Base-by-base conservation (phyloP, 1,140 invertebrate species). In the Trialeurodes vaporariorum region DNA sequence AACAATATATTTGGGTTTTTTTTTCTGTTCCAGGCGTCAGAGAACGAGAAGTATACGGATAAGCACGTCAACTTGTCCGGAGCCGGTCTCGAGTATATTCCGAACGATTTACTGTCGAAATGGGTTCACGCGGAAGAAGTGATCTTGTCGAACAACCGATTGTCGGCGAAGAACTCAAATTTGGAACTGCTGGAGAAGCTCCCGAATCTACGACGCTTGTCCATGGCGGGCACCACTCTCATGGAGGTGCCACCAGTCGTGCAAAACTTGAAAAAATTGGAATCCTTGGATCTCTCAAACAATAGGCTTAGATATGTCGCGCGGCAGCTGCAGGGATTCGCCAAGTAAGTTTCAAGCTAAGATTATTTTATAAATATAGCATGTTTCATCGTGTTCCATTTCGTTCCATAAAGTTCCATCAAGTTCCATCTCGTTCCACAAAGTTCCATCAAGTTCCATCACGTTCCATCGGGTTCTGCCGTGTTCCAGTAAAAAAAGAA, bases 231-330 rank as follows among this genome's bases (percentile, higher is more conserved):
- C 34, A 74, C 72, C 66, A 40, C 40, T 1, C 70, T 73, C 27
- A 67, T 67, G 13, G 58, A 61, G 1, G 22, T 72, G 5, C 71
- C 73, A 1, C 2, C 63, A 0, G 63, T 49, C 1, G 27, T 72
- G 0, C 59, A 70, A n/a, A 21, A 64, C 60, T 76, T 88, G 25
- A 76, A 76, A 1, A 76, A 81, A 1, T 75, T 89, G 59, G 83
- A 81, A n/a, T 80, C 81, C 58, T 80, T 90, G 61, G 85, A 90
- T 76, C 76, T 90, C n/a, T 86, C 86, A 34, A 83, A 87, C 74
- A 90, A 90, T 73, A 81, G 81, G 70, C 83, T 90, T 58, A 74
- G 80, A 62, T 79, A 81, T 64, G 72, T 88, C 63, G 86, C 87
- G 1, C 74, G 80, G 25, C 84, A 84, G 73, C 85, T 89, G 71